Evolutionary conservation across 2,888 invertebrate genomes (phyloP).

Genomic region (Brachypterus glaber): DNA sequence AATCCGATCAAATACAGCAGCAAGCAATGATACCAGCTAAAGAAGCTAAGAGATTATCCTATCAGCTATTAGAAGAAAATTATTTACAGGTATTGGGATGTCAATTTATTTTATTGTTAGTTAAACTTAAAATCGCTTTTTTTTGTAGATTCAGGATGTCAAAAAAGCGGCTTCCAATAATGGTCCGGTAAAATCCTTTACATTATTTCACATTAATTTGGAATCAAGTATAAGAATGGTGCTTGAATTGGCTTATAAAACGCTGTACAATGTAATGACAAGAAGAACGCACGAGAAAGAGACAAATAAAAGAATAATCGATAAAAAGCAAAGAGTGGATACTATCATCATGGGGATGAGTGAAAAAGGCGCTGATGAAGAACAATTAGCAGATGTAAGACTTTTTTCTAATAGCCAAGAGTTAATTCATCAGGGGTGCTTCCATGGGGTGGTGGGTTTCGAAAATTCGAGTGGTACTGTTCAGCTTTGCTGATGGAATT

Average conservation of each 20-base stretch:
- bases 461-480: no score
- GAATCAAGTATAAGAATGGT: conserved; percentile 59
- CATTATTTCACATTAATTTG: conserved; percentile 64
- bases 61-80: conserved; percentile 75
- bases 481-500: no score
- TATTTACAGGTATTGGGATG: conserved; percentile 49
- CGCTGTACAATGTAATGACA: conserved; percentile 58
- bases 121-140: conserved; percentile 3
- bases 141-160: conserved; percentile 49
- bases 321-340: conserved; percentile 79
- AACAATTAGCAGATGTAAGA: conserved; percentile 69
- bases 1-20: conserved; percentile 87
- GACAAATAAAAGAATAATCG: conserved; percentile 69
- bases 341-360: conserved; percentile 71
- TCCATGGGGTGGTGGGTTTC: no score
- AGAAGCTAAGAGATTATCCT: conserved; percentile 82
- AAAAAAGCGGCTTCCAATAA: conserved; percentile 27
- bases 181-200: conserved; percentile 72
- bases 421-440: no score
- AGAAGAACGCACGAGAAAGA: conserved; percentile 55
- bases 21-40: conserved; percentile 90
- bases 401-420: no score
- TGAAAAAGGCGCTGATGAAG: conserved; percentile 65
- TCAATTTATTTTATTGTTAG: neutral
- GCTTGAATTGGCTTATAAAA: conserved; percentile 61